Percentiles rank a stretch among this genome's conserved stretches.
These are phyloP conservation scores for Porites divaricata DNA, from an alignment of 92 coral and sea anemone genomes.

Conservation along the genomic window DNA sequence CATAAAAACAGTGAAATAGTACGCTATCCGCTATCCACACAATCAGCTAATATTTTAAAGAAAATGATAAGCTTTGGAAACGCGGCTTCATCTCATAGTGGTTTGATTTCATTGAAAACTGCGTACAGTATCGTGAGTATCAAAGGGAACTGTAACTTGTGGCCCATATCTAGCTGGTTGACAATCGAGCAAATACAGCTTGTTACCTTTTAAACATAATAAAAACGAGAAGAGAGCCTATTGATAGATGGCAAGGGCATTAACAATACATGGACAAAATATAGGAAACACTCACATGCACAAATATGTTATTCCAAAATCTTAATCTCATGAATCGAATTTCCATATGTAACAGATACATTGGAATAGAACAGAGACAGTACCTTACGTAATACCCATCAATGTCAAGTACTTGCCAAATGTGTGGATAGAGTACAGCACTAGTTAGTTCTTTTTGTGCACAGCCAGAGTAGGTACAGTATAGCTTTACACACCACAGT, in stretches of 20 bases:
- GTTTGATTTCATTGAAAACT: no score
- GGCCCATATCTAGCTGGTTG: slow-evolving; percentile 60
- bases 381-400: slow-evolving; percentile 55
- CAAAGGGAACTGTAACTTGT: slow-evolving; percentile 56
- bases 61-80: no score
- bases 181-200: slow-evolving; percentile 65
- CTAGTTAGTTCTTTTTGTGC: slow-evolving; percentile 30
- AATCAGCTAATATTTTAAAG: no score
- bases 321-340: no score
- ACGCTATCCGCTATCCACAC: no score
- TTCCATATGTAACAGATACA: no score
- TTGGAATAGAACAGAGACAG: no score
- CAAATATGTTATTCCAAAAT: neutral
- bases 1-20: no score
- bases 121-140: no score
- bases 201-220: slow-evolving; percentile 15
- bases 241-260: no score
- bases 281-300: neutral
- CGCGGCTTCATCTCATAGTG: no score
- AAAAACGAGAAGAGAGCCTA: neutral
- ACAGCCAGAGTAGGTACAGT: slow-evolving; percentile 50
- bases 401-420: slow-evolving; percentile 55
- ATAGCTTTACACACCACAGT: slow-evolving; percentile 28
- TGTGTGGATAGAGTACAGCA: slow-evolving; percentile 48
- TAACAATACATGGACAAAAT: neutral